A percentile compares a stretch with the other conserved stretches of the same genome.
Evolutionary conservation across 2,888 invertebrate species (phyloP).

Genomic region (Zygogramma bicolorata): DNA sequence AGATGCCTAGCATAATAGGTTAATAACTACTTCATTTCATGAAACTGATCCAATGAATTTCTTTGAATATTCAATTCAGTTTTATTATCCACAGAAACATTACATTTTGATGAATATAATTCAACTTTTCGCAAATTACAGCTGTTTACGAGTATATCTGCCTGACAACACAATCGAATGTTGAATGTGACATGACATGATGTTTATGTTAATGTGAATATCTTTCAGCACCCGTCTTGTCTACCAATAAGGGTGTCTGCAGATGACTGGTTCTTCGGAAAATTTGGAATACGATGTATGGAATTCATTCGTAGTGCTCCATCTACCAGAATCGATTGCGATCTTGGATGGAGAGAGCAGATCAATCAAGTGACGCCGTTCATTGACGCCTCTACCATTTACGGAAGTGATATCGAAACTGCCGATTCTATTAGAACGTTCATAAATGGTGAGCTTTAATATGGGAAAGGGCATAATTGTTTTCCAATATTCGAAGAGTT

Average conservation of each 20-base stretch:
- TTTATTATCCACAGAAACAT: no score
- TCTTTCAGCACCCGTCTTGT: conserved; percentile 84
- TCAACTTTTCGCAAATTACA: no score
- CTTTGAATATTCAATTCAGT: no score
- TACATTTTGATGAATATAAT: no score
- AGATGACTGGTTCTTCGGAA: conserved; percentile 80
- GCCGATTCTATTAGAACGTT: conserved; percentile 82
- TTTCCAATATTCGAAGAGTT: no score
- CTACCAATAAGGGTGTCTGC: conserved; percentile 81
- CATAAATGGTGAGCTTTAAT: conserved; percentile 77
- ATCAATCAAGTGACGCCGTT: conserved; percentile 87
- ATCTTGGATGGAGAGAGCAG: conserved; percentile 86
- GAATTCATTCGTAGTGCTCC: conserved; percentile 88
- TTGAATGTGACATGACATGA: not conserved
- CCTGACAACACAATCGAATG: no score
- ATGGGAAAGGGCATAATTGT: no score
- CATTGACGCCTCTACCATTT: conserved; percentile 85
- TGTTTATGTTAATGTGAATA: not conserved
- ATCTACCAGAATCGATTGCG: conserved; percentile 83
- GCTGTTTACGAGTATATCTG: no score
- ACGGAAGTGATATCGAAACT: conserved; percentile 81
- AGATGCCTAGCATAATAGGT: no score
- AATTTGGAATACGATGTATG: conserved; percentile 79
- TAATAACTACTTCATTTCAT: no score
- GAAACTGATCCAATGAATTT: no score